These are phyloP conservation scores for Drosophila aff. DNA, from an alignment of 1,140 invertebrate genomes.

Conservation along the genomic window DNA sequence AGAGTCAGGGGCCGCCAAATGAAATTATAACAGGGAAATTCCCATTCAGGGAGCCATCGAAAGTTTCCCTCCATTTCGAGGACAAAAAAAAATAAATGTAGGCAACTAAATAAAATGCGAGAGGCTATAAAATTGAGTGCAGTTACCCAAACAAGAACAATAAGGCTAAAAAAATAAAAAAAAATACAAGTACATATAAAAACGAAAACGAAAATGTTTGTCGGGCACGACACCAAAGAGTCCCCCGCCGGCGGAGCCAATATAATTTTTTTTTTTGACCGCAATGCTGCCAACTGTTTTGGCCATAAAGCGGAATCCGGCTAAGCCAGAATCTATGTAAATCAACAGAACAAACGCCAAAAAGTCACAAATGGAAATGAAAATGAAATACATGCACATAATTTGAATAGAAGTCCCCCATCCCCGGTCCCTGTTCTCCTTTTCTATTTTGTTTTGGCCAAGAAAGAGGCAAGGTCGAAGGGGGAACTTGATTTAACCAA, in stretches of 20 bases:
- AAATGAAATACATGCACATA: conserved; percentile 68
- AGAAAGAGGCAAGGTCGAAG: conserved; percentile 5
- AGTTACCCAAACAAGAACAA: conserved; percentile 62
- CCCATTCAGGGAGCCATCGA: conserved; percentile 22
- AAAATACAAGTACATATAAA: not conserved
- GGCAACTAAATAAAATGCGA: conserved; percentile 68
- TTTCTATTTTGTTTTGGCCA: not conserved
- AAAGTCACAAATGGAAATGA: conserved; percentile 58
- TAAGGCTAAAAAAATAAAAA: conserved; percentile 11
- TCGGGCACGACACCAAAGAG: conserved; percentile 42
- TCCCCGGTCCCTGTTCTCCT: too few relatives aligned
- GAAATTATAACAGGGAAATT: conserved; percentile 67
- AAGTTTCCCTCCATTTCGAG: conserved; percentile 7
- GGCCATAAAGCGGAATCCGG: conserved; percentile 58
- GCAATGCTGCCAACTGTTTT: conserved; percentile 61
- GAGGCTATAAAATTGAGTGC: conserved; percentile 75
- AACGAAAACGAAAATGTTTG: conserved; percentile 64
- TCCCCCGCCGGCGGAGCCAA: not conserved
- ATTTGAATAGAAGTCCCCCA: conserved; percentile 49
- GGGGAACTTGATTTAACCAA: conserved; percentile 33
- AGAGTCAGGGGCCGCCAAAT: conserved; percentile 63
- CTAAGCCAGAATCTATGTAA: conserved; percentile 33
- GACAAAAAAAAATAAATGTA: conserved; percentile 1
- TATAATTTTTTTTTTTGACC: conserved; percentile 8
- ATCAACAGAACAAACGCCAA: conserved; percentile 46